Base-by-base conservation (phyloP, 2,888 invertebrate genomes). In the Aphrophora alni region DNA sequence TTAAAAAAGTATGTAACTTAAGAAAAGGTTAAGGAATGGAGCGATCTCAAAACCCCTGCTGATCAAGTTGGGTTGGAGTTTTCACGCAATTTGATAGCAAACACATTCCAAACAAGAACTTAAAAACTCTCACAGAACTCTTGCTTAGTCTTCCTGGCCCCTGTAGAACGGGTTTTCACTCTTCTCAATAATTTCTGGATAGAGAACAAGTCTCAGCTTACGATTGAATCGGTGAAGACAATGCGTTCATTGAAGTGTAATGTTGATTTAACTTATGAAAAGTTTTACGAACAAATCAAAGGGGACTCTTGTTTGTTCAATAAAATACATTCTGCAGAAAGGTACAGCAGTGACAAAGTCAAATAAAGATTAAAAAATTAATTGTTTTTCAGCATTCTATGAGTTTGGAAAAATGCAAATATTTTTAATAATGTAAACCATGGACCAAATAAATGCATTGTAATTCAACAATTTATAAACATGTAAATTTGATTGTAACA, bases 241-340 rank as follows among this genome's bases (percentile, higher is more conserved):
- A 74, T 74, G 74, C 38, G 27, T 24, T 38, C 28, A 24, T 27
- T 74, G 38, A 74, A 74, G 38, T 74, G 74, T 38, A 74, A 74
- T 24, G 12, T 27, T 72, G 72, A 28, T 0, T 14, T 72, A 38
- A 5, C 38, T n/a, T 74, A 33, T 38, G 38, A 38, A 12, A 27
- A 74, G 74, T 74, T 33, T 74, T n/a, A 17, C 27, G 38, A 38
- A n/a, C 12, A 33, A 28, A 28, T 74, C 38, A 74, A 74, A 74
- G 8, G n/a, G 38, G 28, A 33, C 17, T 38, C 33, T 7, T 33
- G 33, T 33, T 33, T 33, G 33, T 33, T 33, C 5, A 33, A 33
- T 33, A 33, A 33, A 33, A 33, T 33, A 33, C 33, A 7, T 10
- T 33, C 4, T n/a, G n/a, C n/a, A n/a, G n/a, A n/a, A n/a, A n/a